Percentiles rank a stretch among this genome's conserved stretches.
Evolutionary conservation across 2,797 vertebrate species (phyloP).

Genomic region (Pristis pectinata): DNA sequence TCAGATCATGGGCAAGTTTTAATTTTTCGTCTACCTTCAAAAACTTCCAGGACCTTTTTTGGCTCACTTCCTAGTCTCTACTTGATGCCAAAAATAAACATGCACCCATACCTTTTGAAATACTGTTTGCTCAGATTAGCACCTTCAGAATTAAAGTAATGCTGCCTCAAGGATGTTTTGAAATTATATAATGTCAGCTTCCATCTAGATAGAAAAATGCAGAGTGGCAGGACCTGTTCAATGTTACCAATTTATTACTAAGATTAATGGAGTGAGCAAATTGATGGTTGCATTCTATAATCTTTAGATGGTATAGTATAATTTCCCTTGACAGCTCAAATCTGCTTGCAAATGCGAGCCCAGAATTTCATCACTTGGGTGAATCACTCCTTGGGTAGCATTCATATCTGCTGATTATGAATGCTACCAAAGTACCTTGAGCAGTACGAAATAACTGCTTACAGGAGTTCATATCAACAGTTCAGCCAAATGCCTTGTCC

Average conservation of each 20-base stretch:
- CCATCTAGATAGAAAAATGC: neutral
- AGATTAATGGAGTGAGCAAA: neutral
- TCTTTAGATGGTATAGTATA: neutral
- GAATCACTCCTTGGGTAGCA: neutral
- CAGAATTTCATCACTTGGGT: neutral
- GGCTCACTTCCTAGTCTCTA: neutral
- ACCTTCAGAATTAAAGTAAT: neutral
- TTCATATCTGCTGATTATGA: neutral
- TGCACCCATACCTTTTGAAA: neutral
- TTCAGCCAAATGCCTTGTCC: no score
- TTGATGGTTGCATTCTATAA: neutral
- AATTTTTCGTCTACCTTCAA: neutral
- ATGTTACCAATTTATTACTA: neutral
- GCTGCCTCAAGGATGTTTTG: neutral
- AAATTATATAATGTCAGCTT: neutral
- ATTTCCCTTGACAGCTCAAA: neutral
- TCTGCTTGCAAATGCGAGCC: neutral
- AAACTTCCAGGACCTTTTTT: no score
- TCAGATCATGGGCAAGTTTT: neutral
- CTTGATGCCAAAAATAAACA: neutral
- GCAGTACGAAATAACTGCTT: neutral
- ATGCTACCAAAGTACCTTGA: neutral
- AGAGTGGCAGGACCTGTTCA: neutral
- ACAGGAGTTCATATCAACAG: neutral
- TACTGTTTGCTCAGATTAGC: no score